These are phyloP conservation scores for Hormiphora californensis DNA, from an alignment of 37 sponge, comb jelly and placozoan species.

Conservation along the genomic window DNA sequence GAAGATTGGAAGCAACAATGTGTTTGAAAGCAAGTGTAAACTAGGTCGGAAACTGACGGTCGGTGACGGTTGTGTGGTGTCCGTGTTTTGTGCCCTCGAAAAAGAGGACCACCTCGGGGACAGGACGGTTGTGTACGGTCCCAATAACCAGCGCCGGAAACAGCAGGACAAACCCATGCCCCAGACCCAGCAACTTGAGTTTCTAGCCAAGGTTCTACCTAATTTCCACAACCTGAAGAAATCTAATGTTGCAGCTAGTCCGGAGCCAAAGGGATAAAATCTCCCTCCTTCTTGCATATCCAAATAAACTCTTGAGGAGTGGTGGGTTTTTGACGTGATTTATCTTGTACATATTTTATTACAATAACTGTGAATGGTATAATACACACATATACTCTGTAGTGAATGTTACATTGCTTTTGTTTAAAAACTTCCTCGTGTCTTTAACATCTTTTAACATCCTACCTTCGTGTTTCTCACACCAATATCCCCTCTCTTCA, in stretches of 20 bases:
- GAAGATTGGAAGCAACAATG: slow-evolving; percentile 48
- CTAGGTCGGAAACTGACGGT: slow-evolving; percentile 6
- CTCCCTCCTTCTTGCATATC: no score
- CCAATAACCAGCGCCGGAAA: slow-evolving; percentile 15
- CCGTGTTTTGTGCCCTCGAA: neutral
- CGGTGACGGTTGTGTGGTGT: slow-evolving; percentile 53
- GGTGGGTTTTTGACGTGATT: no score
- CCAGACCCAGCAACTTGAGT: slow-evolving; percentile 69
- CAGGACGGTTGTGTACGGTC: slow-evolving; percentile 14
- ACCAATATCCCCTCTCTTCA: no score
- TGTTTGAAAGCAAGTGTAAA: slow-evolving; percentile 44
- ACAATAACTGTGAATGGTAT: no score
- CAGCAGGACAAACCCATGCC: slow-evolving; percentile 54
- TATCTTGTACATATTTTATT: no score
- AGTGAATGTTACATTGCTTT: no score
- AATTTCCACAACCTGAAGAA: slow-evolving; percentile 83
- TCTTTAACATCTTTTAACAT: no score
- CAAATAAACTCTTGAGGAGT: no score
- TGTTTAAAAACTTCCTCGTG: no score
- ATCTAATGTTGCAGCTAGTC: neutral
- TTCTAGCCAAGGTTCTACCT: slow-evolving; percentile 80
- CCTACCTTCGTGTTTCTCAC: no score
- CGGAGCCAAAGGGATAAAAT: neutral
- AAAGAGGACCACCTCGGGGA: slow-evolving; percentile 26
- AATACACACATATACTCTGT: no score